These are phyloP conservation scores for Elaphurus davidianus DNA, from an alignment of 2,113 vertebrate genomes.

Conservation along the genomic window DNA sequence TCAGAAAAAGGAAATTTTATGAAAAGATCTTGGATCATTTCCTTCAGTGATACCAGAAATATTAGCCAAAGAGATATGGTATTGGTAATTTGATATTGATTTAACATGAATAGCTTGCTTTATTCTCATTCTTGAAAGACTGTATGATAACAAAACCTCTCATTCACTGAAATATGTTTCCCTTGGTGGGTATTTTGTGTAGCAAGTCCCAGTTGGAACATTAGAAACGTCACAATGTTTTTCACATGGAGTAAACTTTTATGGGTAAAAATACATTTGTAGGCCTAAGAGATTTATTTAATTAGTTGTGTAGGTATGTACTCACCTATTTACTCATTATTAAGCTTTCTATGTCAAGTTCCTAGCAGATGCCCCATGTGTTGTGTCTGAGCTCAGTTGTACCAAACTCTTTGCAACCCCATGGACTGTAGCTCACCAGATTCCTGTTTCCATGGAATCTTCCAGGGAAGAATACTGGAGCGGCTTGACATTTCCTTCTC, in stretches of 20 bases:
- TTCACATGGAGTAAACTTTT: not conserved
- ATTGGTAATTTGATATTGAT: constrained; percentile 36
- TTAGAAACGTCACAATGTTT: not conserved
- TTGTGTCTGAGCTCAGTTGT: not conserved
- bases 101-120: not conserved
- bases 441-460: not conserved
- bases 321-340: not conserved
- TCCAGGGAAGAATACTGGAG: not conserved
- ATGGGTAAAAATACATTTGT: not conserved
- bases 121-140: not conserved
- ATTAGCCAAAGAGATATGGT: not conserved
- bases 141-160: not conserved
- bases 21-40: not conserved
- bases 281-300: not conserved
- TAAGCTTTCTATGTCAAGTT: not conserved
- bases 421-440: not conserved
- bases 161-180: not conserved
- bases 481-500: not conserved
- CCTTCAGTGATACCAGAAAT: not conserved
- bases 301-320: not conserved
- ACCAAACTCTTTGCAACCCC: not conserved
- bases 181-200: not conserved
- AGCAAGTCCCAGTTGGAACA: not conserved
- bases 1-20: not conserved
- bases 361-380: not conserved